These are phyloP conservation scores for Pristiophorus japonicus DNA, from an alignment of 2,113 vertebrate species.

Conservation along the genomic window DNA sequence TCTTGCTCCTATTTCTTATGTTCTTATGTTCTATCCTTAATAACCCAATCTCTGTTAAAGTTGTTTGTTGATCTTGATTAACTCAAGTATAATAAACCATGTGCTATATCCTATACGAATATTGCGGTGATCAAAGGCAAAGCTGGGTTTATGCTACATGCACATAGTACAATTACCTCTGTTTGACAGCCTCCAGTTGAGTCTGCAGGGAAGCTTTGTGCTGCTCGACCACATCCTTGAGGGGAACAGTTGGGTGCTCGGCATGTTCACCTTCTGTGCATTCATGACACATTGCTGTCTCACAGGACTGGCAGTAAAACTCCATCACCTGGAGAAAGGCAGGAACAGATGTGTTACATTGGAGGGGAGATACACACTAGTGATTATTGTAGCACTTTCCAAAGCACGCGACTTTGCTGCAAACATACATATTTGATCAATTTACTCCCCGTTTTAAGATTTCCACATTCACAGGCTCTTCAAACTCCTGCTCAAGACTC, in stretches of 20 bases:
- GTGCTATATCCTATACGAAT: too few species aligned
- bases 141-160: background rate
- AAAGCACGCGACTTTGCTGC: background rate
- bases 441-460: background rate
- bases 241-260: constrained; percentile 86
- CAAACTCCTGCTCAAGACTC: background rate
- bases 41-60: background rate
- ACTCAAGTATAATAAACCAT: background rate
- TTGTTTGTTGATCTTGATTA: background rate
- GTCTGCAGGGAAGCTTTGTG: constrained; percentile 87
- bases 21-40: background rate
- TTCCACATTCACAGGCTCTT: background rate
- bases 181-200: constrained; percentile 83
- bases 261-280: constrained; percentile 87
- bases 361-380: background rate
- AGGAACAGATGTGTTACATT: background rate
- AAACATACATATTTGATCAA: background rate
- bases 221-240: constrained; percentile 90
- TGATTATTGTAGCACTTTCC: background rate
- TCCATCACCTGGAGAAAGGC: constrained; percentile 77
- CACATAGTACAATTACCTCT: constrained; percentile 60
- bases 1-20: too few species aligned
- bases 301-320: constrained; percentile 93
- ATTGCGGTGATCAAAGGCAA: background rate
- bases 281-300: constrained; percentile 94